Evolutionary conservation across 2,888 invertebrate genomes (phyloP).

Genomic region (Pseudoips prasinana): DNA sequence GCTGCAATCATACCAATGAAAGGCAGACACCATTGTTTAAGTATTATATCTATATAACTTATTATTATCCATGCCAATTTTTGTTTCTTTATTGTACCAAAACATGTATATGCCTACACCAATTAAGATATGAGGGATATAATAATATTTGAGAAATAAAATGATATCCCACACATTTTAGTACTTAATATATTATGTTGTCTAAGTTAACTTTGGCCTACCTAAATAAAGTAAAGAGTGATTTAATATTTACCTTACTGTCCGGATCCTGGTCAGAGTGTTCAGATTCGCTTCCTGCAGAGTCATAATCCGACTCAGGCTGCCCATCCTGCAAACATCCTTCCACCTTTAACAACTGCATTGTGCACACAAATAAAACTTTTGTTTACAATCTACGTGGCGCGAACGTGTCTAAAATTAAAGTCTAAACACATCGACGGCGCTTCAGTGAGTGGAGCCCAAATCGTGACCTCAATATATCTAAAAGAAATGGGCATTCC

Average conservation of each 20-base stretch:
- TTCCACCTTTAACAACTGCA: slow-evolving; percentile 72
- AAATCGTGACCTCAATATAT: slow-evolving; percentile 73
- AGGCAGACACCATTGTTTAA: too few relatives aligned
- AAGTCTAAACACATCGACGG: slow-evolving; percentile 55
- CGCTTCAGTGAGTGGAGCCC: slow-evolving; percentile 64
- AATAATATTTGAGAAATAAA: too few relatives aligned
- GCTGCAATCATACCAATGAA: too few relatives aligned
- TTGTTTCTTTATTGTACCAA: too few relatives aligned
- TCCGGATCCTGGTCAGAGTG: slow-evolving; percentile 87
- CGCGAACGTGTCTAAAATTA: slow-evolving; percentile 40
- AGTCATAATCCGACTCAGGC: slow-evolving; percentile 75
- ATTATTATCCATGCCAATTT: too few relatives aligned
- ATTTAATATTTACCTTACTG: slow-evolving; percentile 81
- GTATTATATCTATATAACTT: too few relatives aligned
- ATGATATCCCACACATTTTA: too few relatives aligned
- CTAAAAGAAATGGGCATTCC: slow-evolving; percentile 78
- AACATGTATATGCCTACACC: too few relatives aligned
- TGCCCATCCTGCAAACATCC: slow-evolving; percentile 71
- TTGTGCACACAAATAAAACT: slow-evolving; percentile 32
- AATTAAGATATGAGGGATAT: too few relatives aligned
- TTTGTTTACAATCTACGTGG: slow-evolving; percentile 53
- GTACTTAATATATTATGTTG: too few relatives aligned
- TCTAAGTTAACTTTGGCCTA: too few relatives aligned
- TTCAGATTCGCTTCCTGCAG: slow-evolving; percentile 75
- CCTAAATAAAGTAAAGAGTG: too few relatives aligned